Conservation (phyloP, 2,113 vertebrate species). For the Physeter macrocephalus region DNA sequence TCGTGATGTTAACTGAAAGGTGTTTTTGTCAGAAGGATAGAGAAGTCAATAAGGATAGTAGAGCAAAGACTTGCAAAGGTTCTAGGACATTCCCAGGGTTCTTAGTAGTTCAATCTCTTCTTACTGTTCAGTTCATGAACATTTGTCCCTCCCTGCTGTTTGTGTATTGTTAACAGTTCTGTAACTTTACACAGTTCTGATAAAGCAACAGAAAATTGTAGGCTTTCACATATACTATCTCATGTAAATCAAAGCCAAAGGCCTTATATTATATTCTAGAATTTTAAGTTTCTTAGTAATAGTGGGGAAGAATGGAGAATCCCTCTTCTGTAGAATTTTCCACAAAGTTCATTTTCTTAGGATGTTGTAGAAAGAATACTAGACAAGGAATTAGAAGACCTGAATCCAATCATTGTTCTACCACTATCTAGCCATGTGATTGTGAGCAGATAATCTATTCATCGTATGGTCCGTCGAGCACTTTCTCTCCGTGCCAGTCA, state of each 20-base stretch:
- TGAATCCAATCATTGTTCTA: not conserved
- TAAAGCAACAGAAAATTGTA: not conserved
- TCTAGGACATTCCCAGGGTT: not conserved
- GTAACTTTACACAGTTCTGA: not conserved
- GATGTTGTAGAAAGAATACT: not conserved
- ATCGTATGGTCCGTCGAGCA: not conserved
- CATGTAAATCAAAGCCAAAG: not conserved
- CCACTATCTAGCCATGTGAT: not conserved
- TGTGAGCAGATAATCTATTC: not conserved
- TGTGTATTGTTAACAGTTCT: not conserved
- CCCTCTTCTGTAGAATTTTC: not conserved
- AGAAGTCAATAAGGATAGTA: not conserved
- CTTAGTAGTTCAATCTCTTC: not conserved
- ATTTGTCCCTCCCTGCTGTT: not conserved
- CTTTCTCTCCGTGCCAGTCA: not conserved
- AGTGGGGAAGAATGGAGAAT: not conserved
- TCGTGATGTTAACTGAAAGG: not conserved
- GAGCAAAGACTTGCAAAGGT: not conserved
- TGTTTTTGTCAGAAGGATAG: not conserved
- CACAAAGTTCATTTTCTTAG: not conserved
- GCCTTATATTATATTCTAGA: not conserved
- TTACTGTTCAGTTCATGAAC: not conserved
- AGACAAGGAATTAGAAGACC: not conserved
- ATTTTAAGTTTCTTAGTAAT: not conserved
- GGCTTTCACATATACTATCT: not conserved